Base-by-base conservation (phyloP, 2,113 vertebrate genomes). In the Xenopus borealis region DNA sequence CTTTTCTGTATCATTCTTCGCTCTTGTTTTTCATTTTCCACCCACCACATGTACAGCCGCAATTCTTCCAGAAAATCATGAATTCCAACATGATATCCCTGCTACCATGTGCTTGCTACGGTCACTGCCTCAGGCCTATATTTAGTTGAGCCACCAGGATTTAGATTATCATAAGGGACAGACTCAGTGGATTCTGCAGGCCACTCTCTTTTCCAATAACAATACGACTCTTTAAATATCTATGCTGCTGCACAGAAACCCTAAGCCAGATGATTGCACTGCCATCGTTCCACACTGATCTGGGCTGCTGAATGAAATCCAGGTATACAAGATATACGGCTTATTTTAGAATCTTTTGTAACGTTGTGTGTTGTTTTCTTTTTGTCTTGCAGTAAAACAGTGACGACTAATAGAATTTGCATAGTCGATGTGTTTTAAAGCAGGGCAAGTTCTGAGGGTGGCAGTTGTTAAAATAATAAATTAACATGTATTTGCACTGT, bases 81-180 rank as follows among this genome's bases (percentile, higher is more conserved):
- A 5, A 62, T 62, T 62, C 47, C 30, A 33, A 7, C 30, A 33
- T 72, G 40, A 58, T 2, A 10, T 46, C 64, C 13, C 16, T 45
- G 23, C 44, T n/a, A 7, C 57, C 30, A 46, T 12, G 47, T 50
- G 47, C 12, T 50, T 10, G 47, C 47, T 10, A 13, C 14, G 53
- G 44, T 62, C 66, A 44, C 19, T 12, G 72, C 57, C 30, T 62
- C 9, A 44, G 19, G 65, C 18, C 47, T 73, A 73, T 75, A 69
- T 75, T 75, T 75, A 69, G 72, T 55, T 57, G n/a, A 61, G 40
- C 65, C 72, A 75, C 66, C 72, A 69, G 72, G 58, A 17, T 62
- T 57, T 9, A 19, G 23, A 4, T 50, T 53, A 68, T 69, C 30
- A 69, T 33, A 12, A 69, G 57, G 45, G 40, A 75, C 45, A 17